Evolutionary conservation across 2,888 invertebrate species (phyloP), one percentile per base, ranked within the genome.

Genomic region (Ochropleura plecta): DNA sequence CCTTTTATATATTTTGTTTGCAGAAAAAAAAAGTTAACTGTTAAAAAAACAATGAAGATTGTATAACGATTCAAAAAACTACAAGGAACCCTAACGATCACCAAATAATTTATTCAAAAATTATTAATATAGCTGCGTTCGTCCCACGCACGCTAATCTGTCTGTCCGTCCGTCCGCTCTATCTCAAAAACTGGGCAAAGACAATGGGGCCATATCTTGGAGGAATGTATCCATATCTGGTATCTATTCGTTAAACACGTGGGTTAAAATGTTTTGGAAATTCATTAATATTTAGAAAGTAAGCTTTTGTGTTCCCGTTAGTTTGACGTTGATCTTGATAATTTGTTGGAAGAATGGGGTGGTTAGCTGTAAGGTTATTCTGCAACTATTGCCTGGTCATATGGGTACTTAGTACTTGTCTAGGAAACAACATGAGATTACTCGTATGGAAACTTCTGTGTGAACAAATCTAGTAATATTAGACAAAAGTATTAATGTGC

Each of bases 121-220:
- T 86, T 87, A 90, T 88, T 90, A 90, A 90, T 90, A 90, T 85
- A 83, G 82, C 85, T 83, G 65, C 81, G 83, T 75, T 68, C 92
- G 76, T 88, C 92, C 92, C 91, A 92, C 92, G 92, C 88, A 70
- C 73, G 85, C 87, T 90, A 90, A 90, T 90, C 91, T 88, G 86
- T 86, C 85, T 73, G 88, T 85, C 88, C 73, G 86, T 82, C 78
- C 73, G 81, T 66, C 63, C 74, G 63, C 73, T 81, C 77, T 88
- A 86, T 88, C 88, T 87, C 70, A 57, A 65, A 64, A 79, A 83
- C 79, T 81, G 78, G 82, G 59, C 78, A 81, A 81, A 92, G 90
- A 94, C 94, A 94, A 94, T 94, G 90, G 92, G 68, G n/a, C 78
- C 84, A 89, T 94, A 92, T 92, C 90, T 86, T 48, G 42, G 63